Evolutionary conservation across 2,797 vertebrate genomes (phyloP), one percentile per base, ranked within the genome.

Genomic region (Poecilia gillii): DNA sequence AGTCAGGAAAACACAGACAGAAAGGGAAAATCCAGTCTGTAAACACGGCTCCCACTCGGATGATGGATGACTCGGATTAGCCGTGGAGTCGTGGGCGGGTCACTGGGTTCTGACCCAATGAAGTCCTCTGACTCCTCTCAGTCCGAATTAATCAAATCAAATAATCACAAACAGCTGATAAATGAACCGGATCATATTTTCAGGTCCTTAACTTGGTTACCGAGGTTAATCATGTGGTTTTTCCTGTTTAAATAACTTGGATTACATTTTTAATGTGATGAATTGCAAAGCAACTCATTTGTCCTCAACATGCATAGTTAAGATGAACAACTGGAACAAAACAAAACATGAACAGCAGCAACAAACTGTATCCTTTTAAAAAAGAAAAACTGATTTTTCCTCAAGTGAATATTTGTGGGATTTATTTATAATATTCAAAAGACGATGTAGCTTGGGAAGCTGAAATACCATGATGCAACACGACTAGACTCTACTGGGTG

Each of bases 41-140:
- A 83, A 90, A 85, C 41, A 77, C 57, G 1, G 14, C 76, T 36
- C 75, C 39, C 0, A 80, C 76, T 84, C 79, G 77, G 79, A 77
- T 90, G 91, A 90, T 68, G 87, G 79, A 81, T 81, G 85, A 84
- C 74, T 89, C 73, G 89, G 89, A 90, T 92, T 80, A 91, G 66
- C 36, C 0, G 59, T 43, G 74, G 85, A 89, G 92, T 90, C 88
- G 91, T 31, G 72, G 78, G 78, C 51, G 79, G 89, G 89, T 91
- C 68, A 91, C 78, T 81, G 87, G 84, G 91, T 47, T 86, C 84
- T 83, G 90, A 93, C 90, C 90, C 87, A 87, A 80, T 92, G 82
- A 92, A 89, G 91, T 88, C 79, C 73, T 39, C 80, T 9, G 55
- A 73, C 82, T 49, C 62, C 71, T 74, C 0, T 51, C 11, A 2